Conservation (phyloP, 2,888 invertebrate genomes). For the Trachelus troglodyta region DNA sequence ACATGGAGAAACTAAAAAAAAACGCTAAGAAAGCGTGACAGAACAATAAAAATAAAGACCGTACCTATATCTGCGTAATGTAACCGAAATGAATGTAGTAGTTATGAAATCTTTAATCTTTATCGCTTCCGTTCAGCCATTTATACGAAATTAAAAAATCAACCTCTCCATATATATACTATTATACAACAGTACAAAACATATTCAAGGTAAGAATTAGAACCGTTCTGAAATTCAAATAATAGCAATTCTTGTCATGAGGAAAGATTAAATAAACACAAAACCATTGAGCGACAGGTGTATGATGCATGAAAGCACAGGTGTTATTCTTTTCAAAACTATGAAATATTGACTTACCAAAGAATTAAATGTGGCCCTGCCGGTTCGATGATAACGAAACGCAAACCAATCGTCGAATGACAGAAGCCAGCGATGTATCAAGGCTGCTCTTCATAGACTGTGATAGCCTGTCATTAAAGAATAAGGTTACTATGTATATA, state of each 20-base stretch:
- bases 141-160: not conserved
- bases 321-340: not conserved
- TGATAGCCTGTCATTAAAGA: not conserved
- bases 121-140: not conserved
- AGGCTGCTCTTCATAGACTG: not conserved
- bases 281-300: not conserved
- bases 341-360: not conserved
- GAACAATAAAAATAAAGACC: not conserved
- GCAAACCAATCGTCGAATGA: not conserved
- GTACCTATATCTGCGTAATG: not conserved
- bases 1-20: not conserved
- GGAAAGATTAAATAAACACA: not conserved
- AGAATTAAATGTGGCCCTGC: not conserved
- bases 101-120: not conserved
- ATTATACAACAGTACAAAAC: not conserved
- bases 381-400: not conserved
- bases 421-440: not conserved
- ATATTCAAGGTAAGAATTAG: not conserved
- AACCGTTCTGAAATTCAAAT: not conserved
- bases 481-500: not conserved
- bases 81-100: not conserved
- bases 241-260: not conserved
- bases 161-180: not conserved
- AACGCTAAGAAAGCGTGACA: not conserved
- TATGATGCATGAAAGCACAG: not conserved